Evolutionary conservation across 2,113 vertebrate species (phyloP).

Genomic region (Spheniscus mendiculus): DNA sequence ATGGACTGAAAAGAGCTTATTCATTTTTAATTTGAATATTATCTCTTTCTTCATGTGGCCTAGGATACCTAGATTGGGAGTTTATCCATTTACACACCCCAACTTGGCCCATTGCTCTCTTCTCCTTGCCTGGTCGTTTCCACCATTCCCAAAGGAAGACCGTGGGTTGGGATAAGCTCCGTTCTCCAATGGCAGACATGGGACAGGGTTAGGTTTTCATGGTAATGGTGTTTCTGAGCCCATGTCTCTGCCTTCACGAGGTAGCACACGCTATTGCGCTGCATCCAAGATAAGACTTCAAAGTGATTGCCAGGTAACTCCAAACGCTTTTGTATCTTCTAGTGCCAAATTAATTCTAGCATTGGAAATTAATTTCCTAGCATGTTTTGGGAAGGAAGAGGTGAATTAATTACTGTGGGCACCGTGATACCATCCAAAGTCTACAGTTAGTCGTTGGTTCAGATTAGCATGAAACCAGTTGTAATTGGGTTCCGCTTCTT

Average conservation of each 20-base stretch:
- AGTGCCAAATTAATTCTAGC: slow-evolving; percentile 71
- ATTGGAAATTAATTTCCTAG: slow-evolving; percentile 74
- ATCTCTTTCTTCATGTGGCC: not conserved
- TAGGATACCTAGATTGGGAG: not conserved
- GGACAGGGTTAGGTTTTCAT: not conserved
- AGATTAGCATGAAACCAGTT: slow-evolving; percentile 65
- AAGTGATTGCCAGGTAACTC: slow-evolving; percentile 67
- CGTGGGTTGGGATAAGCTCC: not conserved
- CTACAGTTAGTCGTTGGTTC: slow-evolving; percentile 42
- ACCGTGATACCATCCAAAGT: slow-evolving; percentile 41
- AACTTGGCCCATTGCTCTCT: rapidly evolving
- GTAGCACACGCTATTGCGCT: not conserved
- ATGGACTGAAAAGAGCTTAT: not conserved
- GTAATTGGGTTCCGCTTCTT: slow-evolving; percentile 69
- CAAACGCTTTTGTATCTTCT: not conserved
- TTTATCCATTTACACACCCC: not conserved
- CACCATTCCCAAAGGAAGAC: not conserved
- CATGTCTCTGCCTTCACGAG: not conserved
- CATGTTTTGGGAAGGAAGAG: slow-evolving; percentile 62
- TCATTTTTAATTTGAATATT: not conserved
- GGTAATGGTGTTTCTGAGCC: not conserved
- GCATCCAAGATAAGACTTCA: not conserved
- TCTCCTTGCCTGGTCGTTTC: not conserved
- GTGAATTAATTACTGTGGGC: slow-evolving; percentile 73
- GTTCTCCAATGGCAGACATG: not conserved